These are phyloP conservation scores for Meda fulgida DNA, from an alignment of 2,797 vertebrate species.

Conservation along the genomic window DNA sequence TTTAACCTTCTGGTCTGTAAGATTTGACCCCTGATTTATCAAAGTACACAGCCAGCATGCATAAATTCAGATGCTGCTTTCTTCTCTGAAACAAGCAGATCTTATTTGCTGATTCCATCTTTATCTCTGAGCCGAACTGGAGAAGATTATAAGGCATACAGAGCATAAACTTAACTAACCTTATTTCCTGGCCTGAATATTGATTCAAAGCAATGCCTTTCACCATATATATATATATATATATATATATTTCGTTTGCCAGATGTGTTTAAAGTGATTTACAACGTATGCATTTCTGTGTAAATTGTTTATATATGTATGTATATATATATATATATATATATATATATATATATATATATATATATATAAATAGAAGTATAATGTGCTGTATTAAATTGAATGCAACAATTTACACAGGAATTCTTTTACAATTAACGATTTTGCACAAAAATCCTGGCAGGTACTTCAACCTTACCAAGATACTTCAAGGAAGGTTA, in stretches of 20 bases:
- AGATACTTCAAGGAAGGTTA: too few relatives aligned
- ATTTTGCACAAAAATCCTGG: background rate
- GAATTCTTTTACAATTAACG: background rate
- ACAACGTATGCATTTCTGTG: background rate
- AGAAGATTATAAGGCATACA: conserved; percentile 16
- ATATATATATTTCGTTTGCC: background rate
- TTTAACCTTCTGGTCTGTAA: conserved; percentile 47
- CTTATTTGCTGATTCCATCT: conserved; percentile 9
- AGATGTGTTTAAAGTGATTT: background rate
- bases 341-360: too few relatives aligned
- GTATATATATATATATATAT: too few relatives aligned
- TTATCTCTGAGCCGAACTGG: background rate
- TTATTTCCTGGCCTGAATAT: background rate
- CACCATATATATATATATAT: too few relatives aligned
- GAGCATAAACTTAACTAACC: conserved; percentile 22
- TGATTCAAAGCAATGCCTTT: conserved; percentile 8
- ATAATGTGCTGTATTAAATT: background rate
- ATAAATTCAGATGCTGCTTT: conserved; percentile 11
- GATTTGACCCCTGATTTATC: conserved; percentile 41
- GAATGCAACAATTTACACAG: background rate
- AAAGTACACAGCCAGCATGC: conserved; percentile 31
- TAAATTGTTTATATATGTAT: background rate
- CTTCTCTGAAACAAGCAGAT: conserved; percentile 20
- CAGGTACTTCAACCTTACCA: too few relatives aligned
- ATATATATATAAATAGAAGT: too few relatives aligned